These are phyloP conservation scores for Sylvietta virens DNA, from an alignment of 2,113 vertebrate genomes.

Conservation along the genomic window DNA sequence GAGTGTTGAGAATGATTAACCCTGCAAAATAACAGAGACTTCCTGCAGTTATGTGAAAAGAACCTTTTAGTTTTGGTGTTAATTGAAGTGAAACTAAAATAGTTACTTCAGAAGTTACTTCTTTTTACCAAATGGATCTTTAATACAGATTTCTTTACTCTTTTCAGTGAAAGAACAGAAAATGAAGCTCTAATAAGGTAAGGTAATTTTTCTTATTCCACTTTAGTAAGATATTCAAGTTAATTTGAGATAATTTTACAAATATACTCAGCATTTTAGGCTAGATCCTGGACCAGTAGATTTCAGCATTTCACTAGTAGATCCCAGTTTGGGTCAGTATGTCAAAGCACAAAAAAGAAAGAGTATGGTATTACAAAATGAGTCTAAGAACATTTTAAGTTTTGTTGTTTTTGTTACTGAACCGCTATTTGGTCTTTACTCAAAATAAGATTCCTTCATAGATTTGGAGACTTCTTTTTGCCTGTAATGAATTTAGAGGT, in stretches of 20 bases:
- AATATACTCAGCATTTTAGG: not conserved
- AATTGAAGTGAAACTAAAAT: not conserved
- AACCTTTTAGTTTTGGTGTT: not conserved
- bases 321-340: not conserved
- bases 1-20: not conserved
- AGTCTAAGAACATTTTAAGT: not conserved
- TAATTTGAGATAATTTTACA: not conserved
- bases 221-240: not conserved
- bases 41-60: not conserved
- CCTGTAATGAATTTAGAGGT: not conserved
- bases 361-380: not conserved
- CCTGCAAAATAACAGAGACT: not conserved
- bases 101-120: not conserved
- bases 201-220: not conserved
- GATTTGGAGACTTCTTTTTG: not conserved
- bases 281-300: not conserved
- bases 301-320: not conserved
- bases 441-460: not conserved
- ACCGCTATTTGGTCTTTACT: not conserved
- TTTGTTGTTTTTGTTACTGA: not conserved
- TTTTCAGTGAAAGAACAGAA: conserved; percentile 46
- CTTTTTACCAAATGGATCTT: not conserved
- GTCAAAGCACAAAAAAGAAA: not conserved
- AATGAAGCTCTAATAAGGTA: conserved; percentile 52
- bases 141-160: conserved; percentile 37